Evolutionary conservation across 2,113 vertebrate species (phyloP).

Genomic region (Empidonax traillii): DNA sequence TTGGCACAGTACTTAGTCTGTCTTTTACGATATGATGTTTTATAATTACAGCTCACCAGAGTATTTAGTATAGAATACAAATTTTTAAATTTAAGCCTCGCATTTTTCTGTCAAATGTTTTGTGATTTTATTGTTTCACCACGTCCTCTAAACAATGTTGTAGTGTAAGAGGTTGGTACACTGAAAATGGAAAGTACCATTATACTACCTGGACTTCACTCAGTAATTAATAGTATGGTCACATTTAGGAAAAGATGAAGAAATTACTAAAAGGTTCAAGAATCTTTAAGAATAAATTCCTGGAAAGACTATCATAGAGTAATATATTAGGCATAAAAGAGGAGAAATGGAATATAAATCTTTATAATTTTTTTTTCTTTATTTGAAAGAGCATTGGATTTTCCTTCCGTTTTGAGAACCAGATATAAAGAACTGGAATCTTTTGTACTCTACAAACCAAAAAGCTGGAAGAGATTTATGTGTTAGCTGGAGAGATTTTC

Average conservation of each 20-base stretch:
- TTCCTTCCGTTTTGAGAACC: not conserved
- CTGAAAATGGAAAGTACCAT: not conserved
- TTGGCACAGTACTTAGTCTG: not conserved
- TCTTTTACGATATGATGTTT: not conserved
- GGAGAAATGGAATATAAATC: not conserved
- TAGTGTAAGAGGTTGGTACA: not conserved
- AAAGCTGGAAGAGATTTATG: not conserved
- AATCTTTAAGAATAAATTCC: not conserved
- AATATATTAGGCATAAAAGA: not conserved
- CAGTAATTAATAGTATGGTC: not conserved
- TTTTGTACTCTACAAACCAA: not conserved
- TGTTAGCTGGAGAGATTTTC: not conserved
- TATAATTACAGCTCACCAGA: not conserved
- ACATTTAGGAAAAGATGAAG: not conserved
- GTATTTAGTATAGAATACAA: not conserved
- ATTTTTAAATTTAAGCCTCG: not conserved
- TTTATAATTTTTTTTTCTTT: not conserved
- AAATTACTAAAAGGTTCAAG: not conserved
- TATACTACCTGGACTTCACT: not conserved
- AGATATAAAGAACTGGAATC: not conserved
- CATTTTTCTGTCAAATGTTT: constrained; percentile 9
- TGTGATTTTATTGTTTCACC: not conserved
- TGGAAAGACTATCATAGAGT: not conserved
- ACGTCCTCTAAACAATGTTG: not conserved
- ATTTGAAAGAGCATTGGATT: not conserved